These are phyloP conservation scores for Spodoptera littoralis DNA, from an alignment of 2,888 invertebrate species.

Conservation along the genomic window DNA sequence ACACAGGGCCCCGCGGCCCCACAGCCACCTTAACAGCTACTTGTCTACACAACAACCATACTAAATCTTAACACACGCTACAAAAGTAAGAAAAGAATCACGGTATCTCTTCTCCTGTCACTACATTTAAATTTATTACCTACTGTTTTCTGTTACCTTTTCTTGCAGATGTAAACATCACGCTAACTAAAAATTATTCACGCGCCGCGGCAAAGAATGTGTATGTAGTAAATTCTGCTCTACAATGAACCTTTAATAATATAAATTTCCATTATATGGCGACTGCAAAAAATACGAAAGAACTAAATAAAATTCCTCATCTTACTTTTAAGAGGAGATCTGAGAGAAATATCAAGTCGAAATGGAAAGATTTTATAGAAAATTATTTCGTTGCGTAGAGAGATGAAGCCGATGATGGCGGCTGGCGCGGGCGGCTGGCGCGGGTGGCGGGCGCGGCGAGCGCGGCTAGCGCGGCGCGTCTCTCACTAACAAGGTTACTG, in stretches of 20 bases:
- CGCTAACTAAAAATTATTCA: conserved; percentile 20
- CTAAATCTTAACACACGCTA: conserved; percentile 32
- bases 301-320: conserved; percentile 47
- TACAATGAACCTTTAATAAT: conserved; percentile 26
- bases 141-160: conserved; percentile 5
- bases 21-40: conserved; percentile 48
- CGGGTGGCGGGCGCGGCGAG: conserved; percentile 42
- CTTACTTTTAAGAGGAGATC: conserved; percentile 43
- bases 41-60: conserved; percentile 54
- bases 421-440: conserved; percentile 7
- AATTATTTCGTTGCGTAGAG: conserved; percentile 56
- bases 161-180: conserved; percentile 1
- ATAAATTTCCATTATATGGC: conserved; percentile 40
- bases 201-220: not conserved
- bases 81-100: conserved; percentile 18
- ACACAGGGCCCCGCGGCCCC: conserved; percentile 54
- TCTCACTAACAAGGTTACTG: conserved; percentile 74
- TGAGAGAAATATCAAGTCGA: conserved; percentile 39
- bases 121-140: conserved; percentile 10
- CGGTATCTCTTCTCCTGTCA: conserved; percentile 21
- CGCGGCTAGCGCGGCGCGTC: conserved; percentile 54
- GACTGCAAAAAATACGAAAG: conserved; percentile 41
- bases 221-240: conserved; percentile 19
- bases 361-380: conserved; percentile 57
- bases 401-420: conserved; percentile 34